Evolutionary conservation across 2,888 invertebrate species (phyloP).

Genomic region (Cantharis lateralis): DNA sequence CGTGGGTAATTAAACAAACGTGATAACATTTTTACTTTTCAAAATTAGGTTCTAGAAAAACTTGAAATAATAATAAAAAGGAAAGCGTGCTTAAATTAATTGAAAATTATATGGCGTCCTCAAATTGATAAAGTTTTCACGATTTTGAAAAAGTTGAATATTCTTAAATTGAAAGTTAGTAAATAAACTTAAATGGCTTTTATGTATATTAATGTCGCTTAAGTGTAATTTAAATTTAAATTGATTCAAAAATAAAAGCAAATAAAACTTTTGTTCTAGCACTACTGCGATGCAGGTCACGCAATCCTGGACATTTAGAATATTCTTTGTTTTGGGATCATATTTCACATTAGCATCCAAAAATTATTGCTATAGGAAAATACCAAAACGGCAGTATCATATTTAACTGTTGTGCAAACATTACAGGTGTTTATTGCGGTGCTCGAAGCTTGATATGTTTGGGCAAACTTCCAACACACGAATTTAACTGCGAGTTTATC

Average conservation of each 20-base stretch:
- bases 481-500: neutral
- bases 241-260: neutral
- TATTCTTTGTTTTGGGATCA: neutral
- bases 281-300: neutral
- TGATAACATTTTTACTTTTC: neutral
- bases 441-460: slow-evolving; percentile 16
- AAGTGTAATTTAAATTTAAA: neutral
- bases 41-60: neutral
- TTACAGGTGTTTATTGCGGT: slow-evolving; percentile 21
- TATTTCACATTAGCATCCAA: neutral
- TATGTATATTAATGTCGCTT: neutral
- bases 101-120: neutral
- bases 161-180: neutral
- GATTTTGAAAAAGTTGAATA: neutral
- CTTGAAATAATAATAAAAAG: neutral
- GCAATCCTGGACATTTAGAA: neutral
- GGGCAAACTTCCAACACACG: slow-evolving; percentile 8
- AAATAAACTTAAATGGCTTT: neutral
- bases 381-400: neutral
- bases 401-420: slow-evolving; percentile 14
- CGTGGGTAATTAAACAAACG: neutral
- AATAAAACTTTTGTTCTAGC: neutral
- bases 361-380: neutral
- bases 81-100: neutral
- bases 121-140: neutral